Percentiles rank a stretch among this genome's conserved stretches.
phyloP scores from a whole-genome alignment of 1,140 invertebrate genomes.

The Drosophila gunungcola region DNA sequence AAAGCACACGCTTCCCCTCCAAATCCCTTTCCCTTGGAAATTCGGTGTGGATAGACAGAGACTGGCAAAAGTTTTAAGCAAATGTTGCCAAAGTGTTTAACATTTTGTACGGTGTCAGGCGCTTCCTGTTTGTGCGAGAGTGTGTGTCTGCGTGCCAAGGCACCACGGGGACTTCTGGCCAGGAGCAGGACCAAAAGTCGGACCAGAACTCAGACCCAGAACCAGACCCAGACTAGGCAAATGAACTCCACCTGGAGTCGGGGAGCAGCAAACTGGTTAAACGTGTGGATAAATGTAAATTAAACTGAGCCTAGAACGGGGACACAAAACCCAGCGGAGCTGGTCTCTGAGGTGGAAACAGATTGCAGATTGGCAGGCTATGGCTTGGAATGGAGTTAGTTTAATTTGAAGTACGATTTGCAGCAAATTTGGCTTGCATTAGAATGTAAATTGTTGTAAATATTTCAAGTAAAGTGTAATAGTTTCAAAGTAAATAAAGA shows the following conservation, averaged over 20 bases:
- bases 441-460: not conserved
- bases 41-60: constrained; percentile 3
- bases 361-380: constrained; percentile 35
- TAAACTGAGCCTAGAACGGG: constrained; percentile 66
- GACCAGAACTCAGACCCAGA: constrained; percentile 22
- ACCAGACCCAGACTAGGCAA: constrained; percentile 39
- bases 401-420: constrained; percentile 30
- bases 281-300: constrained; percentile 84
- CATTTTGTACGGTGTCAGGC: constrained; percentile 84
- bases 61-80: constrained; percentile 73
- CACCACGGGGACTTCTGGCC: constrained; percentile 50
- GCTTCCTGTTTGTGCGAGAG: constrained; percentile 67
- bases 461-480: not conserved
- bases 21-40: not conserved
- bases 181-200: constrained; percentile 17
- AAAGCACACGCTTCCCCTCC: constrained; percentile 35
- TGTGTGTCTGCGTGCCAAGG: constrained; percentile 60
- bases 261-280: constrained; percentile 51
- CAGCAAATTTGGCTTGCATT: constrained; percentile 15
- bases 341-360: constrained; percentile 21
- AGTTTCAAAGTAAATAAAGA: not conserved
- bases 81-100: constrained; percentile 84
- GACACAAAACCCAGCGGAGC: constrained; percentile 16
- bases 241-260: constrained; percentile 68
- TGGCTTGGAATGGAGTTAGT: not conserved